A percentile compares a stretch with the other conserved stretches of the same genome.
Evolutionary conservation across 2,888 invertebrate genomes (phyloP).

Genomic region (Nomada ferruginata): DNA sequence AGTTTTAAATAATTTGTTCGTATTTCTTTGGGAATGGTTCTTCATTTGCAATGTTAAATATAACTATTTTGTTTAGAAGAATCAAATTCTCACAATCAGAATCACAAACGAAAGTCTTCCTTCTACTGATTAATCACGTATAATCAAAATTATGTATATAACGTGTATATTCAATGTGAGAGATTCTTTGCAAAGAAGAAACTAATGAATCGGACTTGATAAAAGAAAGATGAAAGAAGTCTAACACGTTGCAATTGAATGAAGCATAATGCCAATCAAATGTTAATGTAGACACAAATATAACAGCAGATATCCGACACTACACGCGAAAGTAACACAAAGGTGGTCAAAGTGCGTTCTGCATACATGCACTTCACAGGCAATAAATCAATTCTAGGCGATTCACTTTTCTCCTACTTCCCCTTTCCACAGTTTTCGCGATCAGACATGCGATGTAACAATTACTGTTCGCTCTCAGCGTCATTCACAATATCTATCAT

Average conservation of each 20-base stretch:
- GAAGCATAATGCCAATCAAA: conserved; percentile 14
- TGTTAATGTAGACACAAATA: neutral
- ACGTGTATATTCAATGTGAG: too few relatives aligned
- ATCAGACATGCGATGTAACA: conserved; percentile 82
- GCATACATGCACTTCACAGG: conserved; percentile 68
- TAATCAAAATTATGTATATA: too few relatives aligned
- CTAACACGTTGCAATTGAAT: too few relatives aligned
- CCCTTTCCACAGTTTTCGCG: conserved; percentile 69
- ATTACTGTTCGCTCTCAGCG: conserved; percentile 76
- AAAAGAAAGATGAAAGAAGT: too few relatives aligned
- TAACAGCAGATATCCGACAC: neutral
- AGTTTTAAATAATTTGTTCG: neutral
- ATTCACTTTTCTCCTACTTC: conserved; percentile 66
- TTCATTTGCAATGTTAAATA: too few relatives aligned
- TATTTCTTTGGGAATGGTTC: too few relatives aligned
- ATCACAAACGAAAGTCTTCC: too few relatives aligned
- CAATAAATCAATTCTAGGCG: conserved; percentile 79
- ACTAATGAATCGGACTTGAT: too few relatives aligned
- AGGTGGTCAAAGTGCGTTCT: conserved; percentile 66
- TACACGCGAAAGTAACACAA: conserved; percentile 25
- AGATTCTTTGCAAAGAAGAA: too few relatives aligned
- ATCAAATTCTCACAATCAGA: too few relatives aligned
- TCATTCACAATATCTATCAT: conserved; percentile 76
- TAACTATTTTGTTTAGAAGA: too few relatives aligned
- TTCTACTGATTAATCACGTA: too few relatives aligned